Conservation (phyloP, 2,797 vertebrate genomes). For the Taeniopygia guttata region DNA sequence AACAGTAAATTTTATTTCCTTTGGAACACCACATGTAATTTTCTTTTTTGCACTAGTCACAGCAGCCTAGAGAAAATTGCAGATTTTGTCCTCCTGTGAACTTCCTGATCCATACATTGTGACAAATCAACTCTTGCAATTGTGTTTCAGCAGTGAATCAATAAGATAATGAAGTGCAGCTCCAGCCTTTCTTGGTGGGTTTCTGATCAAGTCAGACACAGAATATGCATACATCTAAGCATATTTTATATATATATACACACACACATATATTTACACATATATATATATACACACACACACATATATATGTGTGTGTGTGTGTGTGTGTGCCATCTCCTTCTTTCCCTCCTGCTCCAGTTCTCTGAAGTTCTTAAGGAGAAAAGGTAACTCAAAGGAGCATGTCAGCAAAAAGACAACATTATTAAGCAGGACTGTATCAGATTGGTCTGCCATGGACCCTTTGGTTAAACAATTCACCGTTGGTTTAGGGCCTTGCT, state of each 20-base stretch:
- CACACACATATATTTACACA: too few species aligned
- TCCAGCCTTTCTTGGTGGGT: background rate
- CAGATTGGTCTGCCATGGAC: background rate
- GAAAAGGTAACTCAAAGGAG: background rate
- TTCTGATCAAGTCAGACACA: background rate
- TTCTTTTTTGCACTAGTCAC: background rate
- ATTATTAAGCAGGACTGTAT: background rate
- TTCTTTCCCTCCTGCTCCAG: background rate
- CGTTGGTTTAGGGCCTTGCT: background rate
- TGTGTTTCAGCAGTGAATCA: background rate
- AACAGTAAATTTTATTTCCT: background rate
- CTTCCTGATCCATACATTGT: background rate
- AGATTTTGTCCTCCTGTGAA: background rate
- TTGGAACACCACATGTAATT: background rate
- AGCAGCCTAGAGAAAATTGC: background rate
- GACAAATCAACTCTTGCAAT: background rate
- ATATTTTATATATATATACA: background rate
- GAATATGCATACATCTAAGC: background rate
- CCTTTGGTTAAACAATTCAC: background rate
- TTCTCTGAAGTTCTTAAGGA: background rate
- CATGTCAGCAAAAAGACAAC: background rate
- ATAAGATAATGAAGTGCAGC: background rate
- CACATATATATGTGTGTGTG: too few species aligned
- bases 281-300: too few species aligned
- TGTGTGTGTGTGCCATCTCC: fast-evolving